These are phyloP conservation scores for Stylophora pistillata DNA, from an alignment of 64 coral and sea anemone genomes.

Conservation along the genomic window DNA sequence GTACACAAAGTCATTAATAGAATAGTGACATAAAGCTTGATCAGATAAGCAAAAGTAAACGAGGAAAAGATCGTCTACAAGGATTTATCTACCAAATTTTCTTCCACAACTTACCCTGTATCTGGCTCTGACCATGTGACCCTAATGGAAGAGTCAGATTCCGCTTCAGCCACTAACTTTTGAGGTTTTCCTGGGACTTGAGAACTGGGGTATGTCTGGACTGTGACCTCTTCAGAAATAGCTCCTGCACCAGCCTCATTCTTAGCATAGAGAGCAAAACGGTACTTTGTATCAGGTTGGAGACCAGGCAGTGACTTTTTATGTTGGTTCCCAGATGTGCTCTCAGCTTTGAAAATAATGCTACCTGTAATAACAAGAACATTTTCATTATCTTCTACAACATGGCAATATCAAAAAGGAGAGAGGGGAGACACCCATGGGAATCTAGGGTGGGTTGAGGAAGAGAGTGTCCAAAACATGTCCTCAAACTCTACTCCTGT, in stretches of 20 bases:
- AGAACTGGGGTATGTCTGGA: constrained; percentile 7
- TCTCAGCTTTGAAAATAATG: neutral
- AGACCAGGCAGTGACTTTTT: constrained; percentile 16
- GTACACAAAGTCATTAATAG: too few species aligned
- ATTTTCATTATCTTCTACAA: too few species aligned
- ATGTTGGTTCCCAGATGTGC: neutral
- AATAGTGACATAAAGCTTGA: too few species aligned
- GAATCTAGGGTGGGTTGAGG: too few species aligned
- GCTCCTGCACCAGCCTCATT: neutral
- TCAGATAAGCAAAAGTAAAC: too few species aligned
- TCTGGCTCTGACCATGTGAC: constrained; percentile 55
- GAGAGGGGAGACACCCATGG: too few species aligned
- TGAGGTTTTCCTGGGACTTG: constrained; percentile 40
- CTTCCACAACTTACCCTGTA: constrained; percentile 18
- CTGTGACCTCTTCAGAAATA: constrained; percentile 11
- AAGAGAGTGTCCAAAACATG: too few species aligned
- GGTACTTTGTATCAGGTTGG: constrained; percentile 31
- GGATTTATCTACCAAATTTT: too few species aligned
- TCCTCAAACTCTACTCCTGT: too few species aligned
- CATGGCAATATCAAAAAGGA: too few species aligned
- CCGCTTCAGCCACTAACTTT: constrained; percentile 24
- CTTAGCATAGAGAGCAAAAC: constrained; percentile 29
- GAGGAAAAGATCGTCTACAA: too few species aligned
- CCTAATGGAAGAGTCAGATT: constrained; percentile 40
- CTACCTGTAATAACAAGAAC: neutral